These are phyloP conservation scores for Hystrix brachyura DNA, from an alignment of 2,113 vertebrate genomes.

Conservation along the genomic window DNA sequence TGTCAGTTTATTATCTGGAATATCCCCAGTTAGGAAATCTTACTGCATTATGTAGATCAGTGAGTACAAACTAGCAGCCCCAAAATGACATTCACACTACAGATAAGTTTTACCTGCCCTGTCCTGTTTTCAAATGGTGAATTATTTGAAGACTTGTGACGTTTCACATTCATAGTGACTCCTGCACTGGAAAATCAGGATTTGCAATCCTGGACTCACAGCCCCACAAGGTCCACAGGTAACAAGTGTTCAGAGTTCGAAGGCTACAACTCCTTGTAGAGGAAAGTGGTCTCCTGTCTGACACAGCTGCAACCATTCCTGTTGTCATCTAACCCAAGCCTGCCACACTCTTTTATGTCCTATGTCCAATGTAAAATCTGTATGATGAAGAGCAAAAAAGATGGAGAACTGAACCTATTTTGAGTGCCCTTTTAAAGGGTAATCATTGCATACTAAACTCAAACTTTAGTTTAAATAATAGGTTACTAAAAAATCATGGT, in stretches of 20 bases:
- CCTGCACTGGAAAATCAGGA: background rate
- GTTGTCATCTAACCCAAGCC: background rate
- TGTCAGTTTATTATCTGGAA: background rate
- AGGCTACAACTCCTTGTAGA: background rate
- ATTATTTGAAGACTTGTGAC: background rate
- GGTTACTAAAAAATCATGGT: background rate
- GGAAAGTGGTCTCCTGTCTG: rapidly evolving
- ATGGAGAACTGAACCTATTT: background rate
- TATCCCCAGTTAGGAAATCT: background rate
- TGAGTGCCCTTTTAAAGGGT: background rate
- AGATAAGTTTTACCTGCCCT: background rate
- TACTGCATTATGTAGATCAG: too few relatives aligned
- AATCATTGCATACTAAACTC: background rate
- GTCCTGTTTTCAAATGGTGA: background rate
- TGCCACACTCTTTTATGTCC: background rate
- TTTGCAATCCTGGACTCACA: background rate
- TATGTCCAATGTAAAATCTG: background rate
- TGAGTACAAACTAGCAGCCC: background rate
- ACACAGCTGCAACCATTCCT: rapidly evolving
- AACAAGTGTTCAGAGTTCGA: too few relatives aligned
- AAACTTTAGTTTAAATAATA: background rate
- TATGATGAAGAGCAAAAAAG: background rate
- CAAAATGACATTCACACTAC: background rate
- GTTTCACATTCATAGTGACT: background rate
- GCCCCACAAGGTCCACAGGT: background rate